Evolutionary conservation across 2,113 vertebrate genomes (phyloP).

Genomic region (Phrynosoma blainvillii): DNA sequence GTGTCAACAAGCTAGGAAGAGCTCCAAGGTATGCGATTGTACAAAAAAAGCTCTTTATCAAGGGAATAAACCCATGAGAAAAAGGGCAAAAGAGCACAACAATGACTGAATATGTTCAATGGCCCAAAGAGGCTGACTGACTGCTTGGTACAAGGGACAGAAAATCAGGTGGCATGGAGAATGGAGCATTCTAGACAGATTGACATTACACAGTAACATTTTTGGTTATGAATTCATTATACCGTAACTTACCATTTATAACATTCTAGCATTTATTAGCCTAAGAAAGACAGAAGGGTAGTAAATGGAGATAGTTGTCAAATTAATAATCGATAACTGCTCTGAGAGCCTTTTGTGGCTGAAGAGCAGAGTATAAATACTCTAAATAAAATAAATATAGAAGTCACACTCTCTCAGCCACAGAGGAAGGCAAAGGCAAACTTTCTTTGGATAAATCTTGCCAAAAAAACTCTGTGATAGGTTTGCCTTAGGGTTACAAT

Average conservation of each 20-base stretch:
- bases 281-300: neutral
- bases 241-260: neutral
- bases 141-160: neutral
- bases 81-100: neutral
- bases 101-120: neutral
- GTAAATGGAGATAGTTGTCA: too few relatives aligned
- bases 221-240: too few relatives aligned
- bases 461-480: neutral
- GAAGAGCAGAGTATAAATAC: too few relatives aligned
- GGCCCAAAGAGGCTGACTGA: neutral
- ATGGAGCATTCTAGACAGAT: neutral
- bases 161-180: neutral
- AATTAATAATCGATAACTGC: too few relatives aligned
- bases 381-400: too few relatives aligned
- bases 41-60: neutral
- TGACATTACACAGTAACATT: too few relatives aligned
- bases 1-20: neutral
- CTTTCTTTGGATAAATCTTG: too few relatives aligned
- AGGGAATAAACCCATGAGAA: neutral
- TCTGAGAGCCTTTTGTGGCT: too few relatives aligned
- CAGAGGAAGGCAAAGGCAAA: too few relatives aligned
- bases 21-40: neutral
- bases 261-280: neutral
- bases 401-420: too few relatives aligned
- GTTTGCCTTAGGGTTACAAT: too few relatives aligned